Conservation (phyloP, 2,113 vertebrate species). For the Eublepharis macularius region DNA sequence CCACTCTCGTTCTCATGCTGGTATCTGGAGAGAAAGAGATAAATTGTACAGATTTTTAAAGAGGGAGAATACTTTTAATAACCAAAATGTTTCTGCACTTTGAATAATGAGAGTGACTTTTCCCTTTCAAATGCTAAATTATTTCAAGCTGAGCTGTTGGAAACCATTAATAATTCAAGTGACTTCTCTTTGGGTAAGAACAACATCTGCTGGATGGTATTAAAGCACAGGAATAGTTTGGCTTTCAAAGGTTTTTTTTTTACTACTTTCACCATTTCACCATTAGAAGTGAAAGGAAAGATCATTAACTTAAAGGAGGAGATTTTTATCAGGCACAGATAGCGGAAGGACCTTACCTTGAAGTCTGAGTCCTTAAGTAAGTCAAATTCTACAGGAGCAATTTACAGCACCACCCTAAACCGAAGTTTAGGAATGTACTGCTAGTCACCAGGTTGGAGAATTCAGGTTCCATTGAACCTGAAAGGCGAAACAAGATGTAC, state of each 20-base stretch:
- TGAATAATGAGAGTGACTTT: constrained; percentile 68
- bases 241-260: constrained; percentile 50
- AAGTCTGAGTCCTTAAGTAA: constrained; percentile 7
- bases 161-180: constrained; percentile 73
- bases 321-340: background rate
- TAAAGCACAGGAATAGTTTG: constrained; percentile 51
- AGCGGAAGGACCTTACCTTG: background rate
- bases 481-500: background rate
- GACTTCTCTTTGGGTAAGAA: constrained; percentile 61
- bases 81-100: constrained; percentile 63
- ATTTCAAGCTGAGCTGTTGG: constrained; percentile 72
- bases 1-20: constrained; percentile 53
- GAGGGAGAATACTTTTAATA: constrained; percentile 59
- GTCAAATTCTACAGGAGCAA: background rate
- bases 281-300: constrained; percentile 17
- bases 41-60: constrained; percentile 45
- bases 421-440: too few relatives aligned
- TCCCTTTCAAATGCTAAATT: constrained; percentile 74
- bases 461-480: fast-evolving
- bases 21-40: constrained; percentile 54
- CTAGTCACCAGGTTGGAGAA: background rate
- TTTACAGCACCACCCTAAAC: background rate
- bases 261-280: constrained; percentile 32
- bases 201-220: constrained; percentile 66
- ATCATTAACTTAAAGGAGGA: constrained; percentile 18